These are phyloP conservation scores for Propithecus perrieri DNA, from an alignment of 2,797 vertebrate genomes.

Conservation along the genomic window DNA sequence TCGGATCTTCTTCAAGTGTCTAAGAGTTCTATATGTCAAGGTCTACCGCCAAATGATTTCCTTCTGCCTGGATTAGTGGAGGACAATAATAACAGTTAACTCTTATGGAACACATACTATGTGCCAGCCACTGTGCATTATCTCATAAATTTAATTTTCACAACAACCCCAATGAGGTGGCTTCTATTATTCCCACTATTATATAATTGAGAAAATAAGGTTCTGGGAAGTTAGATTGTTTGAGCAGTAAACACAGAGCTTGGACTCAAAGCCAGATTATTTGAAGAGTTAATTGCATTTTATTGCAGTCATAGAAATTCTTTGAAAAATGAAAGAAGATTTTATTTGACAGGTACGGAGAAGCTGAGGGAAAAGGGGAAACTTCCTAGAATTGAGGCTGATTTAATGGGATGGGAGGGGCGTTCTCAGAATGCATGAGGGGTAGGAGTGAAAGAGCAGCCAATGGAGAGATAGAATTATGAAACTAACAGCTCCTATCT, in stretches of 20 bases:
- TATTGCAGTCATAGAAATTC: neutral
- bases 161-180: neutral
- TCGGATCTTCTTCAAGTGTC: neutral
- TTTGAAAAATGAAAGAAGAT: neutral
- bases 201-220: neutral
- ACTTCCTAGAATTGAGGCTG: neutral
- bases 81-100: neutral
- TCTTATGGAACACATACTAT: neutral
- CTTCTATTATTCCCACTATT: neutral
- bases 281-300: constrained; percentile 19
- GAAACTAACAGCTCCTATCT: neutral
- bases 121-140: neutral
- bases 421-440: neutral
- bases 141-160: constrained; percentile 22
- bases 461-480: neutral
- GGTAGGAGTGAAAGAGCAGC: constrained; percentile 9
- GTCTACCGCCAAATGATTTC: neutral
- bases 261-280: constrained; percentile 4
- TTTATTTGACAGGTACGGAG: constrained; percentile 14
- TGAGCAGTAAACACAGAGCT: neutral
- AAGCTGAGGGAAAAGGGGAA: neutral
- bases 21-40: neutral
- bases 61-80: neutral
- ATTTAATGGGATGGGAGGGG: neutral
- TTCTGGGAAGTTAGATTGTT: neutral